Percentiles rank a stretch among this genome's conserved stretches.
These are phyloP conservation scores for Caenorhabditis tropicalis DNA, from an alignment of 1,140 invertebrate species.

Conservation along the genomic window DNA sequence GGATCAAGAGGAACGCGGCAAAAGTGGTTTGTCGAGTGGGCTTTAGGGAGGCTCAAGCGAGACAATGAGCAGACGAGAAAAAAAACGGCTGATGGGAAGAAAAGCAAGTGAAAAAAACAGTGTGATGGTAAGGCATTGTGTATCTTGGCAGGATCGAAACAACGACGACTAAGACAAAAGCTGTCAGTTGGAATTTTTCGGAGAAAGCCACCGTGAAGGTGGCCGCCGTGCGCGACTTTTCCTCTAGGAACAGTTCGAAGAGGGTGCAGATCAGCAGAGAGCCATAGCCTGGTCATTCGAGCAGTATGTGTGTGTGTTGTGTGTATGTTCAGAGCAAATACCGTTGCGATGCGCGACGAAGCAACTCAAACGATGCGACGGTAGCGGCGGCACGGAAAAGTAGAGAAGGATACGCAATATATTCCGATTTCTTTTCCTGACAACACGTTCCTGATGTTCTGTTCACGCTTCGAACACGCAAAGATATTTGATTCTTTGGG, in stretches of 20 bases:
- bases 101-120: not conserved
- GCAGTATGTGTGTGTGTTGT: slow-evolving; percentile 10
- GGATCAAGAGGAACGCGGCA: slow-evolving; percentile 36
- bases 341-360: slow-evolving; percentile 5
- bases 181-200: slow-evolving; percentile 43
- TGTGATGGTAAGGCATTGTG: not conserved
- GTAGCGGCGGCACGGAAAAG: not conserved
- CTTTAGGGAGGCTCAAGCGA: not conserved
- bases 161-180: slow-evolving; percentile 32
- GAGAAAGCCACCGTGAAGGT: not conserved
- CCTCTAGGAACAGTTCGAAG: slow-evolving; percentile 13
- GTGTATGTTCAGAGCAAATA: slow-evolving; percentile 39
- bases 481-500: not conserved
- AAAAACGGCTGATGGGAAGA: not conserved
- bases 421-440: slow-evolving; percentile 9
- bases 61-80: slow-evolving; percentile 1
- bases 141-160: slow-evolving; percentile 10
- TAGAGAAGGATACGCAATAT: not conserved
- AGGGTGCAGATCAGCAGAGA: slow-evolving; percentile 29
- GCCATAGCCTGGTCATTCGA: slow-evolving; percentile 20
- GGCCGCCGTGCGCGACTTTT: slow-evolving; percentile 8
- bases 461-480: not conserved
- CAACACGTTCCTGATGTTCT: not conserved
- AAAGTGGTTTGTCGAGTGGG: slow-evolving; percentile 44
- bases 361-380: not conserved